Conservation (phyloP, 2,888 invertebrate genomes). For the Stratiomys singularior region DNA sequence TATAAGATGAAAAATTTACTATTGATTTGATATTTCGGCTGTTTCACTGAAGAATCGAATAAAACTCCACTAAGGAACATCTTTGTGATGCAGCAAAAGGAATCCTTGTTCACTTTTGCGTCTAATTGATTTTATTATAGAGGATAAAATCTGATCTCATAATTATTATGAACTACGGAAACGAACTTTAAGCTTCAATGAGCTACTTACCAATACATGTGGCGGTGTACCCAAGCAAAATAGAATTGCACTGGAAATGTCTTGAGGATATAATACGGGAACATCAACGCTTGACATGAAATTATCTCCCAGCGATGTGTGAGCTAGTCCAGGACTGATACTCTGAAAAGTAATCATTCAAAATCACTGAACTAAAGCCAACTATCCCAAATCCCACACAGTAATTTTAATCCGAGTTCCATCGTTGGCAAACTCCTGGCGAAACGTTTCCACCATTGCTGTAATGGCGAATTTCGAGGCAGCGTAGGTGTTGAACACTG, state of each 20-base stretch:
- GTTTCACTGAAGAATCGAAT: too few relatives aligned
- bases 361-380: background rate
- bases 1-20: too few relatives aligned
- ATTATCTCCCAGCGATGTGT: constrained; percentile 49
- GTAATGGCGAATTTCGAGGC: constrained; percentile 62
- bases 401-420: constrained; percentile 62
- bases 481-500: constrained; percentile 42
- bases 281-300: background rate
- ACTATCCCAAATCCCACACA: constrained; percentile 54
- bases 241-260: constrained; percentile 41
- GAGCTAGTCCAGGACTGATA: constrained; percentile 63
- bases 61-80: too few relatives aligned
- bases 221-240: constrained; percentile 60
- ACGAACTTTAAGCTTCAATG: too few relatives aligned
- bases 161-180: too few relatives aligned
- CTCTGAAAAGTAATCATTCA: constrained; percentile 55
- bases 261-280: constrained; percentile 44
- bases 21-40: too few relatives aligned
- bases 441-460: constrained; percentile 61
- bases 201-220: constrained; percentile 60
- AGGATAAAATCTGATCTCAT: too few relatives aligned
- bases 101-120: too few relatives aligned
- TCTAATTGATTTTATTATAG: too few relatives aligned
- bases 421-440: constrained; percentile 61
- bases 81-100: too few relatives aligned